Percentiles rank a stretch among this genome's conserved stretches.
These are phyloP conservation scores for Drosophila insularis DNA, from an alignment of 1,140 invertebrate genomes.

Conservation along the genomic window DNA sequence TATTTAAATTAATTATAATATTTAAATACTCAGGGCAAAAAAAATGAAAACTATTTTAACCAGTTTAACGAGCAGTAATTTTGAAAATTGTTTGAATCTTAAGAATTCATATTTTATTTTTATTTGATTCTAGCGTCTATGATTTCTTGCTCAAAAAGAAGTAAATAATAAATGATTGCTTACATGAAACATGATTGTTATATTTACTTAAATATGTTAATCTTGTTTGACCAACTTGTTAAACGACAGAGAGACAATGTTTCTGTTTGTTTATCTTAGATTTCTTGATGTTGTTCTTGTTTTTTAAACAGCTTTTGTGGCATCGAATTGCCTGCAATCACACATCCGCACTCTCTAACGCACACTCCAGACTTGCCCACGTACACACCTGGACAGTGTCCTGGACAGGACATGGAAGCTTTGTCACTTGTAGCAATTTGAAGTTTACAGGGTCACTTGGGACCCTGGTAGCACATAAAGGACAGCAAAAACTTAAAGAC, in stretches of 20 bases:
- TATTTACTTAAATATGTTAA: background rate
- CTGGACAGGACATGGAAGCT: slow-evolving; percentile 19
- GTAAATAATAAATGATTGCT: background rate
- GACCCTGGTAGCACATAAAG: slow-evolving; percentile 57
- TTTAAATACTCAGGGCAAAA: too few species aligned
- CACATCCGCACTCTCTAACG: background rate
- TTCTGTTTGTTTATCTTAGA: background rate
- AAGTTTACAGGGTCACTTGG: slow-evolving; percentile 78
- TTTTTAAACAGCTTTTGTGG: slow-evolving; percentile 4
- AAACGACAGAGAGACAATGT: background rate
- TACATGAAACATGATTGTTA: background rate
- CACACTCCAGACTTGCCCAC: background rate
- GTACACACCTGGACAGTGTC: slow-evolving; percentile 38
- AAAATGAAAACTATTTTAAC: too few species aligned
- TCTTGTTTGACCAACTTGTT: background rate
- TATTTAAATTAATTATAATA: too few species aligned
- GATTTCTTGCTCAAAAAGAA: too few species aligned
- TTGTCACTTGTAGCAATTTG: slow-evolving; percentile 75
- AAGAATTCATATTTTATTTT: too few species aligned
- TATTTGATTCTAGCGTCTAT: too few species aligned
- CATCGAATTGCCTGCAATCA: slow-evolving; percentile 8
- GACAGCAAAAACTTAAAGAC: slow-evolving; percentile 70
- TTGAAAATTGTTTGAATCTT: too few species aligned
- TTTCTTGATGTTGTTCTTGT: background rate
- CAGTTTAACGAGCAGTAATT: too few species aligned